Evolutionary conservation across 2,888 invertebrate species (phyloP).

Genomic region (Mesorhabditis spiculigera): DNA sequence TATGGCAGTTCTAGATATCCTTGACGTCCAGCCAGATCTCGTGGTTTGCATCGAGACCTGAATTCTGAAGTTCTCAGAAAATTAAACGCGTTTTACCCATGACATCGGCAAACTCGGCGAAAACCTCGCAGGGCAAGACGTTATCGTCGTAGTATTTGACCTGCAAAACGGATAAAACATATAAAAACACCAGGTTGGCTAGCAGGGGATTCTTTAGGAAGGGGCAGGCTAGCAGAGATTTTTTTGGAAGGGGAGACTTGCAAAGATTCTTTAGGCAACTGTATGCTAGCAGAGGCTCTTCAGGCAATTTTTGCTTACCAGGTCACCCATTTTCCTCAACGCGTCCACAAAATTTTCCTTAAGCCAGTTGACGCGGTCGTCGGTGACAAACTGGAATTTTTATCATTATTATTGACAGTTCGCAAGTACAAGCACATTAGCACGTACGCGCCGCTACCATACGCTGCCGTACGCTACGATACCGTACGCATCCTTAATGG

Average conservation of each 20-base stretch:
- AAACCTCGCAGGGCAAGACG: constrained; percentile 16
- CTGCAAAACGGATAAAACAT: background rate
- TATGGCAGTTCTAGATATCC: too few species aligned
- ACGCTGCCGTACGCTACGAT: background rate
- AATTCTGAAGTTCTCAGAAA: background rate
- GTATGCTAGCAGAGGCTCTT: too few species aligned
- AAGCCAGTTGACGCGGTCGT: constrained; percentile 32
- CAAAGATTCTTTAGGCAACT: too few species aligned
- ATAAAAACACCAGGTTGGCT: too few species aligned
- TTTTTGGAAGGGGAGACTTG: too few species aligned
- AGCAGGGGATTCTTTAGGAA: too few species aligned
- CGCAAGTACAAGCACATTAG: background rate
- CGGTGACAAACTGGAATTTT: constrained; percentile 24
- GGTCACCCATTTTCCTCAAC: constrained; percentile 22
- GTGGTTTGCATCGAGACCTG: too few species aligned
- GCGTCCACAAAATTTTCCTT: constrained; percentile 24
- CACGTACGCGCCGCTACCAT: too few species aligned
- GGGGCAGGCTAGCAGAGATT: too few species aligned
- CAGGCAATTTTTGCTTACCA: constrained; percentile 12
- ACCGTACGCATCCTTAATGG: background rate
- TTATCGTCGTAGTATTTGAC: background rate
- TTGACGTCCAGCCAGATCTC: too few species aligned
- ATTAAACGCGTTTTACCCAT: constrained; percentile 10
- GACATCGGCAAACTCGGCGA: constrained; percentile 19
- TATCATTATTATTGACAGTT: background rate